Conservation (phyloP, 2,888 invertebrate species). For the Orchestes rusci region DNA sequence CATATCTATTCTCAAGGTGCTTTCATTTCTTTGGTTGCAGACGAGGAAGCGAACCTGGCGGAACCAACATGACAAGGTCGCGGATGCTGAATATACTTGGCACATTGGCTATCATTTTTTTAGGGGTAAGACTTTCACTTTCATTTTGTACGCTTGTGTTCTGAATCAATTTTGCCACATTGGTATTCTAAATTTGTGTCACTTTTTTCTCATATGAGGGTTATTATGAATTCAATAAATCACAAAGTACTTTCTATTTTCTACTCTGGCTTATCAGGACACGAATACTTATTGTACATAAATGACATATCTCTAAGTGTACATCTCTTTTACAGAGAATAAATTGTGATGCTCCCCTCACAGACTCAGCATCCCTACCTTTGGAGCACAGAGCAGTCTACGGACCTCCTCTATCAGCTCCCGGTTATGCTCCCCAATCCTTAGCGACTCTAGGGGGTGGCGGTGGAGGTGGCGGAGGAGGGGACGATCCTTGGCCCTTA, state of each 20-base stretch:
- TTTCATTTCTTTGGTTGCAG: slow-evolving; percentile 40
- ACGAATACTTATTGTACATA: too few relatives aligned
- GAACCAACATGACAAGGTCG: slow-evolving; percentile 37
- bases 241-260: too few relatives aligned
- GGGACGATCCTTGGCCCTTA: slow-evolving; percentile 84
- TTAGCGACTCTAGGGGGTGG: slow-evolving; percentile 38
- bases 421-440: slow-evolving; percentile 43
- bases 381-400: slow-evolving; percentile 73
- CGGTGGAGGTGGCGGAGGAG: slow-evolving; percentile 43
- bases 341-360: slow-evolving; percentile 67
- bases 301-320: too few relatives aligned
- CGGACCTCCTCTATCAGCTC: slow-evolving; percentile 54
- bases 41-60: slow-evolving; percentile 34
- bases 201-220: too few relatives aligned
- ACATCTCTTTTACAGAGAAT: slow-evolving; percentile 57
- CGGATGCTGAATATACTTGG: slow-evolving; percentile 32
- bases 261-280: too few relatives aligned
- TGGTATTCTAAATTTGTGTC: not conserved
- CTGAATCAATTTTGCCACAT: slow-evolving; percentile 8
- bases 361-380: slow-evolving; percentile 74
- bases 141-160: slow-evolving; percentile 15
- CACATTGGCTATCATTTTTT: slow-evolving; percentile 33
- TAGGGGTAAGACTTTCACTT: slow-evolving; percentile 34
- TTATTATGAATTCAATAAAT: too few relatives aligned
- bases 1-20: slow-evolving; percentile 33